Evolutionary conservation across 2,888 invertebrate genomes (phyloP), one percentile per base, ranked within the genome.

Genomic region (Osmoderma eremita): DNA sequence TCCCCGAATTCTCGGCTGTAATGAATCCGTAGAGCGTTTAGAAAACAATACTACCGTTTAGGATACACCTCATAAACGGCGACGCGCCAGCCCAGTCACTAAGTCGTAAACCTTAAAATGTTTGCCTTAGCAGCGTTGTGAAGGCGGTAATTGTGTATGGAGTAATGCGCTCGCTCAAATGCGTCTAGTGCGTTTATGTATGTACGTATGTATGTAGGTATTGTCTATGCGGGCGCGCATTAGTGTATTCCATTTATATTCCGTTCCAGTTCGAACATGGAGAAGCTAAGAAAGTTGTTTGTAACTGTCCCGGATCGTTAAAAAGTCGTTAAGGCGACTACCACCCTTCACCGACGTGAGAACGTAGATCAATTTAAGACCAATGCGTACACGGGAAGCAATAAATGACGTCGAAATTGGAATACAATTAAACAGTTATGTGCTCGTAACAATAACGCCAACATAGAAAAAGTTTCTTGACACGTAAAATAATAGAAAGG

Each of bases 31-130:
- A 12, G 45, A 45, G 58, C 58, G 45, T 61, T 61, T 61, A 61
- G 58, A 61, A 61, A 61, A 61, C 58, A 61, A 61, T 61, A 61
- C 45, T 24, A 24, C 58, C 58, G 58, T 61, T 61, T 61, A 61
- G 45, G 58, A 61, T 61, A 61, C 58, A 48, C 58, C 58, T 61
- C 48, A 61, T 61, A 61, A 61, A 61, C 48, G 58, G 41, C 30
- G 58, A 61, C 58, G 58, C 24, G 58, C 24, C 48, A 61, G 24
- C 45, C 10, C 30, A 30, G 58, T 61, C 58, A 48, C 45, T 36
- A 30, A 61, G 45, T 61, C 58, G 30, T 61, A 61, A 61, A 61
- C 22, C 30, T 45, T 61, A 61, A 61, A 61, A 61, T 61, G 58
- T 61, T 61, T 61, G 58, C 58, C 41, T 45, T 61, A 61, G 30